phyloP scores from a whole-genome alignment of 2,797 vertebrate species.

The Lateolabrax maculatus region DNA sequence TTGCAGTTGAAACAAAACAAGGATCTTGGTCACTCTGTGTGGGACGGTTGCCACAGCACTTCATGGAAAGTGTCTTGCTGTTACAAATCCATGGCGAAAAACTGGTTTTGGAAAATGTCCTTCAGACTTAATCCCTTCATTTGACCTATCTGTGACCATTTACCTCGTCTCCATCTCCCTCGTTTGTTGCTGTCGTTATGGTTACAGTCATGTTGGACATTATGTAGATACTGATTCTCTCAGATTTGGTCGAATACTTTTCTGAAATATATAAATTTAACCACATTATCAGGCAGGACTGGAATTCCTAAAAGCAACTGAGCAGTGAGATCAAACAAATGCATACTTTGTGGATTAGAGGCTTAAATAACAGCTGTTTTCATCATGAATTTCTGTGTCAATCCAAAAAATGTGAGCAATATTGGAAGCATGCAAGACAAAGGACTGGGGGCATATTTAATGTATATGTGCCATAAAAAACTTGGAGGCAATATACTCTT shows the following conservation, averaged over 20 bases:
- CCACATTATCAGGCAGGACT: conserved; percentile 23
- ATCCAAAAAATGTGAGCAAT: conserved; percentile 55
- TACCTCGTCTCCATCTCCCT: conserved; percentile 38
- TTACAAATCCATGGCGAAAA: conserved; percentile 46
- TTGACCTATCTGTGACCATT: conserved; percentile 56
- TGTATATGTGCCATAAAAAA: conserved; percentile 41
- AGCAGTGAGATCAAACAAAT: conserved; percentile 10
- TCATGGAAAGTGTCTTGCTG: conserved; percentile 43
- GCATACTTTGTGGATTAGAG: conserved; percentile 20
- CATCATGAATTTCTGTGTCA: conserved; percentile 40
- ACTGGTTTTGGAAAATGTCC: conserved; percentile 44
- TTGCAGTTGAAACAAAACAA: conserved; percentile 29
- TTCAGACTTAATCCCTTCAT: conserved; percentile 49
- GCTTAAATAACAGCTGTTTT: conserved; percentile 32
- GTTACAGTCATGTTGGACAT: conserved; percentile 43
- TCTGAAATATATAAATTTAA: conserved; percentile 26
- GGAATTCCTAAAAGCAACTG: conserved; percentile 35
- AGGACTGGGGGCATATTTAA: conserved; percentile 33
- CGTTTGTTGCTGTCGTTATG: conserved; percentile 45
- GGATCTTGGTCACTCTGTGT: conserved; percentile 45
- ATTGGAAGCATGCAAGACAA: conserved; percentile 64
- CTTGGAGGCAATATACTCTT: conserved; percentile 19
- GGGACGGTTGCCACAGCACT: conserved; percentile 49
- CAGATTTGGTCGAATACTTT: conserved; percentile 24
- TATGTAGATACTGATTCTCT: conserved; percentile 62